Percentiles rank a stretch among this genome's conserved stretches.
Evolutionary conservation across 2,888 invertebrate genomes (phyloP).

Genomic region (Diarsia rubi): DNA sequence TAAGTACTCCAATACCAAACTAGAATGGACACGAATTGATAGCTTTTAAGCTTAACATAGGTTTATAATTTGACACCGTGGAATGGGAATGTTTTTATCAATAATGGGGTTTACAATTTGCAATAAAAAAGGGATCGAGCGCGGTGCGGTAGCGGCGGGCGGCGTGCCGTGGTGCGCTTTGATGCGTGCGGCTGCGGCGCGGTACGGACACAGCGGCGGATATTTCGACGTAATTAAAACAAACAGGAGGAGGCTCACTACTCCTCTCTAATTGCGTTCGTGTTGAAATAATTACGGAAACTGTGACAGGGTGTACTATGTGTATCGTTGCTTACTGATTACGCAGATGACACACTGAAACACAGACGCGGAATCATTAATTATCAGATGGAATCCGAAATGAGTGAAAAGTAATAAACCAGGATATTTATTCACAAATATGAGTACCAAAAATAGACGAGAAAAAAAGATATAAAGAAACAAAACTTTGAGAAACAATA

Average conservation of each 20-base stretch:
- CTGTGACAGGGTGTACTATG: conserved; percentile 78
- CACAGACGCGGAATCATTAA: conserved; percentile 39
- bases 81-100: conserved; percentile 81
- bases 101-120: conserved; percentile 85
- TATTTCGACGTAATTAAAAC: conserved; percentile 90
- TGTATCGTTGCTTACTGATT: conserved; percentile 67
- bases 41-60: conserved; percentile 40
- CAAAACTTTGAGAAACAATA: conserved; percentile 17
- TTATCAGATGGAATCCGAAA: conserved; percentile 26
- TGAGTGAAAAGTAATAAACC: conserved; percentile 20
- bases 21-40: conserved; percentile 67
- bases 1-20: conserved; percentile 37
- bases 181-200: conserved; percentile 32
- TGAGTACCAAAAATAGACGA: neutral
- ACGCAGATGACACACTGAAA: conserved; percentile 54
- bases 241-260: conserved; percentile 88
- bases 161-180: conserved; percentile 1
- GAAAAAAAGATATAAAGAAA: neutral
- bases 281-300: conserved; percentile 88
- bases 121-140: conserved; percentile 82
- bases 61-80: conserved; percentile 71
- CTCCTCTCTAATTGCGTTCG: conserved; percentile 89
- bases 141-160: conserved; percentile 50
- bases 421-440: neutral
- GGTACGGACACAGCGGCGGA: conserved; percentile 76